Conservation (phyloP, 2,797 vertebrate genomes). For the Clarias laeviceps region DNA sequence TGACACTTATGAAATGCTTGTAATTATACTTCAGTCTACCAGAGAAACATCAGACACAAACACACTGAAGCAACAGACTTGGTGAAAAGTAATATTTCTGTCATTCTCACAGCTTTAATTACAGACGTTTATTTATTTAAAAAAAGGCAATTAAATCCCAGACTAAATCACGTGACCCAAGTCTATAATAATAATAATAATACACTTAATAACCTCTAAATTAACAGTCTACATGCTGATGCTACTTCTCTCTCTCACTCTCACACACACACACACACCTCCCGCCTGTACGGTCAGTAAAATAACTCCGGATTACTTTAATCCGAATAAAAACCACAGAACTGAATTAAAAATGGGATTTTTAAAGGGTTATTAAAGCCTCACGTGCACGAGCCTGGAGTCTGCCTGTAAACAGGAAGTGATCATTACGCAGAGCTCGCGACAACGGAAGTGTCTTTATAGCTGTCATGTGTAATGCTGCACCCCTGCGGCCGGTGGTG, state of each 20-base stretch:
- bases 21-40: too few species aligned
- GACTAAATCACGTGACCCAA: background rate
- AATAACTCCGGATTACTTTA: background rate
- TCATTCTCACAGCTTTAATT: too few species aligned
- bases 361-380: background rate
- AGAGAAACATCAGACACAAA: too few species aligned
- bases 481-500: conserved; percentile 20
- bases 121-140: too few species aligned
- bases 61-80: too few species aligned
- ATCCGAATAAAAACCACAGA: background rate
- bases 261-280: background rate
- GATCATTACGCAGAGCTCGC: background rate
- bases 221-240: background rate
- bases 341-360: background rate
- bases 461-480: background rate
- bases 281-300: too few species aligned
- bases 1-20: too few species aligned
- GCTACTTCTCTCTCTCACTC: too few species aligned
- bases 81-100: too few species aligned
- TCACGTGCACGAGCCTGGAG: background rate
- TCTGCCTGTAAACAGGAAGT: conserved; percentile 12
- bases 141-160: background rate
- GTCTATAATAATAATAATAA: background rate
- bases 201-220: background rate
- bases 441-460: background rate